Base-by-base conservation (phyloP, 2,113 vertebrate genomes). In the Rhizomys pruinosus region DNA sequence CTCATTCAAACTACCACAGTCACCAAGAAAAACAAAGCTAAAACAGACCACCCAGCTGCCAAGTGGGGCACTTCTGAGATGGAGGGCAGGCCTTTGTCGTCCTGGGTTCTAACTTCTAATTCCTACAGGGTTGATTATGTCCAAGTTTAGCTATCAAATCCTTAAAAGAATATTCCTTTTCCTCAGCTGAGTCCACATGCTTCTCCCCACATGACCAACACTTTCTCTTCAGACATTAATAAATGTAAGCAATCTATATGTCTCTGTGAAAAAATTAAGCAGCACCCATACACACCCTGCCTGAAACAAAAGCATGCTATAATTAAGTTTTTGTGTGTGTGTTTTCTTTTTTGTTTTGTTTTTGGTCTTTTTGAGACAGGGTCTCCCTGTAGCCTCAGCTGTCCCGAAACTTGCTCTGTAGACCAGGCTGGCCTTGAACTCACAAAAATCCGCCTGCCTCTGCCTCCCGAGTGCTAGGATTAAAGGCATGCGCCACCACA, bases 231-330 rank as follows among this genome's bases (percentile, higher is more conserved):
- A 23, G 79, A 81, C 12, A 88, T 34, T 39, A 64, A n/a, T 72
- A 81, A 89, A 57, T 29, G 66, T 57, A 93, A 96, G 64, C 22
- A 47, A 66, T 19, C 63, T 77, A 34, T 20, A 74, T 16, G 77
- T 82, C 84, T 96, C 52, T 68, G 29, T 61, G 34, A 64, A 84
- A n/a, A 71, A 92, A 84, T 84, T 86, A 73, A 92, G 39, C 2
- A 61, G 23, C 16, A 42, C 77, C 47, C 86, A 29, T 66, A 25
- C 12, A 76, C n/a, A 89, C 0, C 32, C 37, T 87, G 7, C 12
- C 16, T 37, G 25, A 22, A 91, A 20, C 44, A 84, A 93, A 92
- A 94, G 13, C 39, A 66, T n/a, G 25, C 15, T 77, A 68, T 39
- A 44, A 63, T 74, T 84, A 37, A 55, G 66, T 32, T n/a, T n/a